phyloP scores from a whole-genome alignment of 2,888 invertebrate species.

The Hemicrepidius hirtus region DNA sequence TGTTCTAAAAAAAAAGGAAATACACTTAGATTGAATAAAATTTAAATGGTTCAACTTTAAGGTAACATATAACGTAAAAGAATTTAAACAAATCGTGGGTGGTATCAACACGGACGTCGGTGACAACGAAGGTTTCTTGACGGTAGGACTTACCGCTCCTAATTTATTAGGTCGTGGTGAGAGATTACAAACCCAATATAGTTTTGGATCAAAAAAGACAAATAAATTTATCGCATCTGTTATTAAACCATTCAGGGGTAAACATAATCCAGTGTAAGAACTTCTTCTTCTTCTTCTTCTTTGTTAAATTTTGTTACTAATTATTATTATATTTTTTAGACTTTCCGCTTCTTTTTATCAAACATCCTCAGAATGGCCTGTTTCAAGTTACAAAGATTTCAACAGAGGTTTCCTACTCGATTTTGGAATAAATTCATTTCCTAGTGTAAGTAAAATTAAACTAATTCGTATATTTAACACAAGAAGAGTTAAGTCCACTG shows the following conservation, averaged over 20 bases:
- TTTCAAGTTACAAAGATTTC: slow-evolving; percentile 87
- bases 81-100: slow-evolving; percentile 86
- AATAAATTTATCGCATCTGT: slow-evolving; percentile 87
- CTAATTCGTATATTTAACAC: no score
- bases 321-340: slow-evolving; percentile 71
- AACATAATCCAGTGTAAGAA: slow-evolving; percentile 78
- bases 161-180: slow-evolving; percentile 94
- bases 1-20: no score
- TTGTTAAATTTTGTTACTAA: no score
- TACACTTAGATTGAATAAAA: no score
- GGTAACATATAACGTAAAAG: slow-evolving; percentile 91
- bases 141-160: slow-evolving; percentile 83
- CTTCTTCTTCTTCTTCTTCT: background rate
- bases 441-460: slow-evolving; percentile 71
- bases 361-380: slow-evolving; percentile 84
- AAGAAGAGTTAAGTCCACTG: no score
- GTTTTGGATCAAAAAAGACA: slow-evolving; percentile 87
- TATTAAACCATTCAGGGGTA: slow-evolving; percentile 88
- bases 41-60: no score
- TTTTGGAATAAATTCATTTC: slow-evolving; percentile 81
- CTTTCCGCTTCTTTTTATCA: slow-evolving; percentile 84
- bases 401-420: slow-evolving; percentile 88
- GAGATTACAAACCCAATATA: slow-evolving; percentile 86
- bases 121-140: slow-evolving; percentile 92
- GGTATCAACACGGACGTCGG: slow-evolving; percentile 91